Conservation (phyloP, 2,797 vertebrate species). For the Enteromius argenteus region DNA sequence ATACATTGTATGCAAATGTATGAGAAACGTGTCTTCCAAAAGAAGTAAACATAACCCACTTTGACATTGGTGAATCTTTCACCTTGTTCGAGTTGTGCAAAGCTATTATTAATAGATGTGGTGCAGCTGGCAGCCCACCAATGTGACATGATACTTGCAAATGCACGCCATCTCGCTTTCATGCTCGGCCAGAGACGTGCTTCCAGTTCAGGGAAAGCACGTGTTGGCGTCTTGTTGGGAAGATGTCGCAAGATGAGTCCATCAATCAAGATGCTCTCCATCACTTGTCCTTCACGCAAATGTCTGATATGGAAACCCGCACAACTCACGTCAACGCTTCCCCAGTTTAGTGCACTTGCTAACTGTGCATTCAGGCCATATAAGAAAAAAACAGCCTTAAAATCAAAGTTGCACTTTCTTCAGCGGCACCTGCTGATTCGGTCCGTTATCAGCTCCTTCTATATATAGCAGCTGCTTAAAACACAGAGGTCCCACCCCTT, state of each 20-base stretch:
- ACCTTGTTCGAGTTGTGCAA: neutral
- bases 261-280: neutral
- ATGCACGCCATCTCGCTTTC: constrained; percentile 8
- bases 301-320: neutral
- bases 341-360: neutral
- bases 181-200: constrained; percentile 12
- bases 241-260: constrained; percentile 12
- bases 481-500: constrained; percentile 38
- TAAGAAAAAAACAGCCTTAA: neutral
- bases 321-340: neutral
- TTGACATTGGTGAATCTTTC: constrained; percentile 7
- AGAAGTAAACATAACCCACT: neutral
- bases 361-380: neutral
- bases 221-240: constrained; percentile 2
- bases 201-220: neutral
- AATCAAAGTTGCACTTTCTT: constrained; percentile 29
- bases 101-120: constrained; percentile 36
- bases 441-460: constrained; percentile 16
- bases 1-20: neutral
- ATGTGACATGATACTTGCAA: constrained; percentile 7
- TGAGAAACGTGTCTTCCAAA: neutral
- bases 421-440: constrained; percentile 30
- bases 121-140: constrained; percentile 27
- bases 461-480: constrained; percentile 33
- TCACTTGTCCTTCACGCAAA: neutral